Base-by-base conservation (phyloP, 1,140 invertebrate species). In the Halictus rubicundus region DNA sequence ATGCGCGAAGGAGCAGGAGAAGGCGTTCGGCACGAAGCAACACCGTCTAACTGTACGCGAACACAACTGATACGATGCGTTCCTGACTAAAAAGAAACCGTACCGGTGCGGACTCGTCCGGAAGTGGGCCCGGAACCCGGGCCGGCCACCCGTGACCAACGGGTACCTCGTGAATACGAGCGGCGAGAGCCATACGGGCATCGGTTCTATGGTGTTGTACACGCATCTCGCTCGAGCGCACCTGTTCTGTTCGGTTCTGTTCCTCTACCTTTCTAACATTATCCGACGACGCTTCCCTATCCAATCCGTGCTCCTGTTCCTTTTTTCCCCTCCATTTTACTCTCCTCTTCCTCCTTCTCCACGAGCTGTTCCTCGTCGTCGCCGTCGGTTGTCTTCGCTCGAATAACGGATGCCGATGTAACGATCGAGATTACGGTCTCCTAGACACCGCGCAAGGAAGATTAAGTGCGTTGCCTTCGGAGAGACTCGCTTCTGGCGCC, bases 61-160 rank as follows among this genome's bases (percentile, higher is more conserved):
- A 72, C 64, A 85, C 86, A 84, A 91, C 91, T 90, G 90, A 88
- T 88, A 84, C 57, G 68, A 75, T 84, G 87, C 88, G 73, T 81
- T 74, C 52, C 69, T 61, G 66, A 23, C 59, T 78, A 86, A 87
- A 91, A 92, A 91, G 91, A 92, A 91, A 87, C 89, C 90, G 85
- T 89, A 91, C 82, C 82, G 78, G 86, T 88, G 88, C 85, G 83
- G 87, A 84, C 82, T 85, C 84, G 88, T 90, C 92, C 92, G 92
- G 92, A 93, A 92, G 88, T 88, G 87, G 89, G 89, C 87, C 92
- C 92, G 91, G 92, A 92, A 93, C 91, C 73, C 89, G 77, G 85
- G 77, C 82, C 91, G 87, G 90, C 92, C 90, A 93, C 80, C 90
- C 91, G 91, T 92, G 91, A 93, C 92, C 90, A 87, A 86, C 90